Conservation (phyloP, 2,888 invertebrate genomes). For the Phanerotoma sp. region DNA sequence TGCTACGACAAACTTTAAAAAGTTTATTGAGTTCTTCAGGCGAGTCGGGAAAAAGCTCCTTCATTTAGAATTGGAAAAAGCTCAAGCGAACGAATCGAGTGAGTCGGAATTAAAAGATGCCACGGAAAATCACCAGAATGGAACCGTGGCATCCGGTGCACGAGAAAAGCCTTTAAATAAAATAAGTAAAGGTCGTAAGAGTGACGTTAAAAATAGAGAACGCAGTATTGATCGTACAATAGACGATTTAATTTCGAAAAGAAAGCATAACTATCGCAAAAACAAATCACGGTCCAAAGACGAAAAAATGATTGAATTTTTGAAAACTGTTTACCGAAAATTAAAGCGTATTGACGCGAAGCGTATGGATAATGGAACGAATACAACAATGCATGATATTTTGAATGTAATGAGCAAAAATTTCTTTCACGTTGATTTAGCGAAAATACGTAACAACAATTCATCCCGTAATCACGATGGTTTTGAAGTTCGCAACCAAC, state of each 20-base stretch:
- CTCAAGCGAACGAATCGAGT: constrained; percentile 33
- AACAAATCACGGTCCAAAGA: constrained; percentile 46
- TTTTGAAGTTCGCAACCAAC: constrained; percentile 48
- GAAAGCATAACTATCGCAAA: constrained; percentile 36
- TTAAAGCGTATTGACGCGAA: constrained; percentile 50
- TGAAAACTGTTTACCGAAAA: constrained; percentile 52
- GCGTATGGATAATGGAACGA: constrained; percentile 45
- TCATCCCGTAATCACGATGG: constrained; percentile 41
- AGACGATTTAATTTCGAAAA: constrained; percentile 29
- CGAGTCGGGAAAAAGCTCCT: constrained; percentile 51
- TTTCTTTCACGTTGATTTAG: constrained; percentile 53
- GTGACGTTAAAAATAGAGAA: constrained; percentile 2
- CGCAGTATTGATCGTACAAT: constrained; percentile 1
- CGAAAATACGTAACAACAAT: constrained; percentile 41
- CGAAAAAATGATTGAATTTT: constrained; percentile 54
- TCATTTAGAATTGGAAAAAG: constrained; percentile 49
- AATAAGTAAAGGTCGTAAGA: neutral
- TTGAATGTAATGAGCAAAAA: constrained; percentile 54
- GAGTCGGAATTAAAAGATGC: constrained; percentile 3
- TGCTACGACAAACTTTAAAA: constrained; percentile 39
- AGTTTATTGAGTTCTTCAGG: constrained; percentile 54
- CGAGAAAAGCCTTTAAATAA: neutral
- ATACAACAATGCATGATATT: constrained; percentile 54
- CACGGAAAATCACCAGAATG: neutral
- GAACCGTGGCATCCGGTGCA: neutral